A percentile compares a stretch with the other conserved stretches of the same genome.
Conservation (phyloP, 2,113 vertebrate species). For the Lophius piscatorius region DNA sequence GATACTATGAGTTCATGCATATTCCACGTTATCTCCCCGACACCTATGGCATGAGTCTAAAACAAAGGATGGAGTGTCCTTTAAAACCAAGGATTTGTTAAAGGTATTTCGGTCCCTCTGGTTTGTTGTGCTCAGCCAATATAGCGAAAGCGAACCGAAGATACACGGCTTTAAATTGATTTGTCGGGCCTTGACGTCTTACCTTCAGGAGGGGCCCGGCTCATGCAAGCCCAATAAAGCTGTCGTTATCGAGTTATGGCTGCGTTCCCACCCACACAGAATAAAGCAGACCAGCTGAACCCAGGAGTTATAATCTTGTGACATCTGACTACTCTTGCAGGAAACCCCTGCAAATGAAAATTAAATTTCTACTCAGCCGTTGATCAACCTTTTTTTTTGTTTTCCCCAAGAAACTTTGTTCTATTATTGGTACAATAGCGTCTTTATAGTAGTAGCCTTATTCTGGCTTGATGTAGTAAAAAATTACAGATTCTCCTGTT, state of each 20-base stretch:
- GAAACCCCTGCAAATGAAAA: slow-evolving; percentile 21
- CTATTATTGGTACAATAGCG: neutral
- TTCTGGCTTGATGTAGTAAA: neutral
- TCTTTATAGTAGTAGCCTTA: neutral
- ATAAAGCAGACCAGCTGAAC: slow-evolving; percentile 31
- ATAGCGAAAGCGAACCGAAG: neutral
- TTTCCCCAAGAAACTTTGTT: slow-evolving; percentile 7
- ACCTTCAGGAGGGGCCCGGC: slow-evolving; percentile 6
- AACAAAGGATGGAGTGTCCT: neutral
- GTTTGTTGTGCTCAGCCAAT: neutral
- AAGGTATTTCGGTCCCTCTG: neutral
- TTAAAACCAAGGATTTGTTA: too few species aligned
- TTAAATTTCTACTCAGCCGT: slow-evolving; percentile 20
- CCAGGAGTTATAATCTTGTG: slow-evolving; percentile 24
- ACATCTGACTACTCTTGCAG: slow-evolving; percentile 36
- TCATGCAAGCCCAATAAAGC: slow-evolving; percentile 49
- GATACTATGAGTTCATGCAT: neutral
- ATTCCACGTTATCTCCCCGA: slow-evolving; percentile 11
- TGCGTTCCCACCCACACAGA: slow-evolving; percentile 29
- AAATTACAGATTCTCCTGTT: too few species aligned
- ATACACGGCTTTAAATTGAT: slow-evolving; percentile 14
- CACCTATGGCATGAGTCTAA: neutral
- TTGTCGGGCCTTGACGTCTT: slow-evolving; percentile 23
- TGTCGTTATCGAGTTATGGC: slow-evolving; percentile 46
- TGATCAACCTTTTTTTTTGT: slow-evolving; percentile 24